phyloP scores from a whole-genome alignment of 2,113 vertebrate genomes.

The Coryphaenoides rupestris region DNA sequence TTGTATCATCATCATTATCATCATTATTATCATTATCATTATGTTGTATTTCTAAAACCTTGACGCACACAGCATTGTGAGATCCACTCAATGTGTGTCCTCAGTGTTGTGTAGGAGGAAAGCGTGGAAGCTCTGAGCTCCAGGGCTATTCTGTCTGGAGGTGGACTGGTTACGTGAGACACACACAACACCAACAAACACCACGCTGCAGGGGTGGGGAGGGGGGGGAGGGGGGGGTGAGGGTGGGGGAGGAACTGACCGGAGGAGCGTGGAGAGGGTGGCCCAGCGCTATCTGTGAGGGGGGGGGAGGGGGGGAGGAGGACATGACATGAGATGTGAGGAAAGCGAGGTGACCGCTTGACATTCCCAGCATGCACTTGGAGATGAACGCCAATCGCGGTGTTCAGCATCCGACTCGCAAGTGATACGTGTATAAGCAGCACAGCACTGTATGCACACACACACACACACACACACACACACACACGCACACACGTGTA shows the following conservation, averaged over 20 bases:
- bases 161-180: constrained; percentile 27
- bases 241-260: constrained; percentile 65
- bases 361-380: constrained; percentile 63
- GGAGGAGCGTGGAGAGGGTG: constrained; percentile 56
- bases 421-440: constrained; percentile 8
- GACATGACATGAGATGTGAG: constrained; percentile 64
- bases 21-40: too few relatives aligned
- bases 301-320: too few relatives aligned
- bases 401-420: constrained; percentile 10
- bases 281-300: constrained; percentile 70
- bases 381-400: constrained; percentile 31
- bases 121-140: constrained; percentile 59
- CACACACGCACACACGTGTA: constrained; percentile 16
- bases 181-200: too few relatives aligned
- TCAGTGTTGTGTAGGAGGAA: constrained; percentile 38
- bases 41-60: too few relatives aligned
- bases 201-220: constrained; percentile 34
- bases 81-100: not conserved
- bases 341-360: constrained; percentile 34
- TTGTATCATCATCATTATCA: too few relatives aligned
- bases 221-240: constrained; percentile 43
- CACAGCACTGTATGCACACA: not conserved
- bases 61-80: not conserved
- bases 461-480: constrained; percentile 17
- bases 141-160: constrained; percentile 76